Base-by-base conservation (phyloP, 2,888 invertebrate species). In the Lasioglossum malachurum region DNA sequence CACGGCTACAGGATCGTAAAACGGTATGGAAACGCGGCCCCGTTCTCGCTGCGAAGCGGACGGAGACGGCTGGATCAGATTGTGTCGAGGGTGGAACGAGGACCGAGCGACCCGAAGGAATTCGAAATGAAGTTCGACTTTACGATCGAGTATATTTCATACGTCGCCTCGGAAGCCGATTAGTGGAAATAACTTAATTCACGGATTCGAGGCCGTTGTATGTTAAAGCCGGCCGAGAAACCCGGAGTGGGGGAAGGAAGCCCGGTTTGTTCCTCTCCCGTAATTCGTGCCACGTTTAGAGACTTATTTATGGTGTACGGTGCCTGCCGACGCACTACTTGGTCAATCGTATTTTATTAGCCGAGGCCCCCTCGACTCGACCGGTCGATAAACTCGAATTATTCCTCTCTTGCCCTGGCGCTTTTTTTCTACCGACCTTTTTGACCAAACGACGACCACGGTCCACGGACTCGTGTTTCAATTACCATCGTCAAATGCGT, bases 141-240 rank as follows among this genome's bases (percentile, higher is more conserved):
- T 91, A 91, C 88, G 90, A 90, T 91, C 88, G 86, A 83, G 83
- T 84, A 84, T 91, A 91, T 88, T 88, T 91, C 90, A 88, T 83
- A 85, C 82, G 84, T 73, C 69, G 82, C 38, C 84, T 82, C 85
- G 84, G 90, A 91, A 91, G 90, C 90, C 90, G 91, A 91, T 91
- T 91, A 91, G 86, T 74, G 87, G 88, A 78, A 90, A 91, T 91
- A 91, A 91, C 91, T 91, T 91, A 85, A 91, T 91, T 91, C 91
- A 87, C 87, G 82, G 86, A 89, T 88, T 84, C 89, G 84, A 80
- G 73, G 53, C 73, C 80, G 78, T 78, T 77, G 83, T 85, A 81
- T 80, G 82, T 86, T 83, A 76, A 86, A 67, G 60, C 72, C 64
- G 64, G 7, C 27, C 60, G 38, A 23, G 31, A 16, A 64, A 2